phyloP scores from a whole-genome alignment of 2,113 vertebrate genomes.

The Lutjanus erythropterus region DNA sequence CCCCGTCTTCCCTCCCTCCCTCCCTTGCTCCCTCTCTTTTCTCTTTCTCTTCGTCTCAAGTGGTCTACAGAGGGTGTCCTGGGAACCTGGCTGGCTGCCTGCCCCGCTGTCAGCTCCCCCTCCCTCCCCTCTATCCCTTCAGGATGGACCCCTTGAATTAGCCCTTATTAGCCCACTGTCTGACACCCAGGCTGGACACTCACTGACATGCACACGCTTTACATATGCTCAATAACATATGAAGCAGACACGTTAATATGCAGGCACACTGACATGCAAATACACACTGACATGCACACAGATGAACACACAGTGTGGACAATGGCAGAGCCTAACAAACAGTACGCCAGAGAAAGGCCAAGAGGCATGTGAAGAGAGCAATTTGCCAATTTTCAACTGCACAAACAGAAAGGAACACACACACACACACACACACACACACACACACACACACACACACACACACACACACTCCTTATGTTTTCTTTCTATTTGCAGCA shows the following conservation, averaged over 20 bases:
- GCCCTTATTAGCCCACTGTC: constrained; percentile 67
- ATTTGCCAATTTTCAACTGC: constrained; percentile 57
- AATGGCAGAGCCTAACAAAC: constrained; percentile 66
- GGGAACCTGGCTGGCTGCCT: constrained; percentile 82
- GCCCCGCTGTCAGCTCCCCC: constrained; percentile 54
- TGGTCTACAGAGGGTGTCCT: constrained; percentile 76
- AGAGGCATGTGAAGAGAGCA: constrained; percentile 70
- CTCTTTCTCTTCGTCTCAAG: constrained; percentile 75
- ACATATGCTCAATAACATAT: constrained; percentile 49
- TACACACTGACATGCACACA: constrained; percentile 30
- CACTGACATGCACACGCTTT: constrained; percentile 48
- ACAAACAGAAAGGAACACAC: constrained; percentile 30
- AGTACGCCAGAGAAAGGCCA: constrained; percentile 57
- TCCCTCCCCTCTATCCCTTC: constrained; percentile 8
- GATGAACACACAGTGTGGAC: constrained; percentile 24
- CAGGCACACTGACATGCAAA: constrained; percentile 32
- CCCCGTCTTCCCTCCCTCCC: constrained; percentile 48
- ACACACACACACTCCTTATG: not conserved
- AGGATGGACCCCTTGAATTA: constrained; percentile 70
- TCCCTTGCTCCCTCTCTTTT: constrained; percentile 47
- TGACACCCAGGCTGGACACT: constrained; percentile 61
- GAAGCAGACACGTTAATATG: constrained; percentile 46
- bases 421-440: constrained; percentile 9
- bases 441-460: constrained; percentile 8
- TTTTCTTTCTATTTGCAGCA: constrained; percentile 12